Evolutionary conservation across 2,113 vertebrate species (phyloP).

Genomic region (Azemiops feae): DNA sequence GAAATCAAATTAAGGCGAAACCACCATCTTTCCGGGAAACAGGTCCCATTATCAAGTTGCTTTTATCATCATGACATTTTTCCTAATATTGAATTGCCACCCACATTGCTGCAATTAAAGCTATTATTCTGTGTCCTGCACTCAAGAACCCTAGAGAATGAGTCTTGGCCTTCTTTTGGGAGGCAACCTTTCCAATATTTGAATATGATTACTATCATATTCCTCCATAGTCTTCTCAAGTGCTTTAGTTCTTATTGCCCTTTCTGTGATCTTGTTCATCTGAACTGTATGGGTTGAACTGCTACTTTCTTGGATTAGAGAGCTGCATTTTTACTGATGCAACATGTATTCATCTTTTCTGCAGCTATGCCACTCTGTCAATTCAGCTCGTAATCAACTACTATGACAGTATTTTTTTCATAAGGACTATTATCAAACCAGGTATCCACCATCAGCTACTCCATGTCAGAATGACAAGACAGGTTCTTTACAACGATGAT

Average conservation of each 20-base stretch:
- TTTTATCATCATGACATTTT: not conserved
- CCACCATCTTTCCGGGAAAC: not conserved
- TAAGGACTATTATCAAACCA: not conserved
- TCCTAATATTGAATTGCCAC: not conserved
- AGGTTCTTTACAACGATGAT: not conserved
- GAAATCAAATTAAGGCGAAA: not conserved
- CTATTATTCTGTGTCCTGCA: not conserved
- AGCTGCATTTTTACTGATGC: not conserved
- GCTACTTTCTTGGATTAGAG: not conserved
- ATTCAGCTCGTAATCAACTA: not conserved
- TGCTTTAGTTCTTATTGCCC: not conserved
- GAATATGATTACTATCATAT: not conserved
- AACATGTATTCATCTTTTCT: not conserved
- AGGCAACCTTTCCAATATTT: not conserved
- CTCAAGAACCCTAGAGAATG: not conserved
- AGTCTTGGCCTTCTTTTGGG: not conserved
- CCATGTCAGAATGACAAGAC: not conserved
- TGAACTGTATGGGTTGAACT: not conserved
- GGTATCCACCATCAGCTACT: not conserved
- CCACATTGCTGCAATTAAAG: not conserved
- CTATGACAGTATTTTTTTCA: not conserved
- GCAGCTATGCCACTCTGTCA: not conserved
- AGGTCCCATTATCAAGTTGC: not conserved
- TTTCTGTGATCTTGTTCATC: not conserved
- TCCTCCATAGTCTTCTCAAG: not conserved